Base-by-base conservation (phyloP, 2,113 vertebrate genomes). In the Orthonyx spaldingii region DNA sequence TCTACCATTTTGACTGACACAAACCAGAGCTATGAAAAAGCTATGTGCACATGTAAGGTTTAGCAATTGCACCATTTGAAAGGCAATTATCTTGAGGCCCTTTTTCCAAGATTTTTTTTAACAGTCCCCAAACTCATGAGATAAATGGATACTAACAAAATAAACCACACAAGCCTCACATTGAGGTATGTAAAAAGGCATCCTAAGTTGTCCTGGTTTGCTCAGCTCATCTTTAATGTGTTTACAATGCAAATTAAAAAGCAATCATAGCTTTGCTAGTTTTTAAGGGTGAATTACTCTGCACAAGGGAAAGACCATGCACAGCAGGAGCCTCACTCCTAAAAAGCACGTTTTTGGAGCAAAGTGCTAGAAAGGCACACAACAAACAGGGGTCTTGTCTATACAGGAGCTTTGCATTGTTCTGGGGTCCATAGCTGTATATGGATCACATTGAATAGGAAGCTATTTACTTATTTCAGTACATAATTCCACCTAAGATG, bases 401-500 rank as follows among this genome's bases (percentile, higher is more conserved):
- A 74, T 60, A 82, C 93, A 91, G 92, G 77, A 93, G 94, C 95
- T 77, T 52, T 84, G 60, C 85, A 83, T 97, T 97, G 94, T 95
- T 79, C 89, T 76, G 5, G 39, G 78, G 84, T 50, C 87, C 93
- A 70, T 70, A 92, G 96, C 92, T 96, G 87, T 60, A 57, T 96
- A 84, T 82, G 86, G 93, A 96, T 86, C 96, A 39, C 85, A 11
- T 28, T 96, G 91, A 97, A 96, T 87, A 93, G 95, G 87, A 92
- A 97, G 94, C 95, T 96, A 87, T 96, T 98, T 97, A 97, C 97
- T 98, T 97, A 98, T 97, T 97, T 98, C 96, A 66, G 95, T 97
- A 97, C 96, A 96, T 97, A 98, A 97, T 98, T 98, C 97, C 95
- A 97, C 97, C 97, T 97, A 96, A 97, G 95, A 97, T 96, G 98